Evolutionary conservation across 1,140 invertebrate genomes (phyloP).

Genomic region (Trichogramma pretiosum): DNA sequence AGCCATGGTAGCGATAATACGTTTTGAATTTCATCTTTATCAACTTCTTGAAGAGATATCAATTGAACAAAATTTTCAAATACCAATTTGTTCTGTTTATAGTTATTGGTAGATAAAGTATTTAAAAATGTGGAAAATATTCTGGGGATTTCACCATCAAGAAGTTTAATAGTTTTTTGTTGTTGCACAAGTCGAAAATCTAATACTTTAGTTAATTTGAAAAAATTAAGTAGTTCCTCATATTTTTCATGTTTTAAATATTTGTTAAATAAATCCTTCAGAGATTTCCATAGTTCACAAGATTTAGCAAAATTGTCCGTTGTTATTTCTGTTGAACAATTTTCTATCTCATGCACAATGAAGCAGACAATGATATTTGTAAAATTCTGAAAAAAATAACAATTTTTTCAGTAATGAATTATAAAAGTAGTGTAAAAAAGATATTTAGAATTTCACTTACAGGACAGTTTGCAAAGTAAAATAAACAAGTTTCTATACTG

Average conservation of each 20-base stretch:
- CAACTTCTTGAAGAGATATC: conserved; percentile 26
- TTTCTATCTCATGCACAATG: conserved; percentile 28
- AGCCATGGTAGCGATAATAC: conserved; percentile 29
- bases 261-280: conserved; percentile 22
- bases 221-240: conserved; percentile 20
- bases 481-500: conserved; percentile 24
- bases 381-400: conserved; percentile 28
- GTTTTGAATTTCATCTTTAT: conserved; percentile 26
- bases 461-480: conserved; percentile 28
- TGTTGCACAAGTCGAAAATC: conserved; percentile 24
- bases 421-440: too few relatives aligned
- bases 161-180: conserved; percentile 23
- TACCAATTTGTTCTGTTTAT: conserved; percentile 14
- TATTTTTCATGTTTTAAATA: conserved; percentile 23
- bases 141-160: conserved; percentile 19
- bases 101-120: conserved; percentile 9
- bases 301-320: conserved; percentile 16
- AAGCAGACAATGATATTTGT: conserved; percentile 29
- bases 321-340: not conserved
- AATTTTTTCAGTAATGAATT: too few relatives aligned
- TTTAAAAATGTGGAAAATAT: conserved; percentile 10
- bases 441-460: conserved; percentile 21
- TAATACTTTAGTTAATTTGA: conserved; percentile 26
- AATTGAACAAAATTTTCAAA: conserved; percentile 31
- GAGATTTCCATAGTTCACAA: conserved; percentile 27